Evolutionary conservation across 2,888 invertebrate species (phyloP).

Genomic region (Leucozona laternaria): DNA sequence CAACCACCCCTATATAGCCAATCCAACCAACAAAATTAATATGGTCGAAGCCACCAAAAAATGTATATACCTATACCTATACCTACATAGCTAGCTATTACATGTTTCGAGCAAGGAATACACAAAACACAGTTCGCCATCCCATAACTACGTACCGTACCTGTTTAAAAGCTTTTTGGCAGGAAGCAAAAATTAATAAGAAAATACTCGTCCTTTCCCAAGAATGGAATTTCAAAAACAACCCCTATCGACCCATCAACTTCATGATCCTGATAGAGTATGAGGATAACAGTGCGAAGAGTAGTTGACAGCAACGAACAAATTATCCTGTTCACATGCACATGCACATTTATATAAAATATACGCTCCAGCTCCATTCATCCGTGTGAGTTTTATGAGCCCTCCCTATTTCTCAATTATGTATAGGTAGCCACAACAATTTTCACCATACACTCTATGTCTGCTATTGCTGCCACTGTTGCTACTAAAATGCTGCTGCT

Average conservation of each 20-base stretch:
- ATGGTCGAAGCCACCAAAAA: conserved; percentile 1
- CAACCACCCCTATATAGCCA: neutral
- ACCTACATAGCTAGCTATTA: no score
- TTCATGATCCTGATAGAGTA: conserved; percentile 2
- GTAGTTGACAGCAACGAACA: conserved; percentile 8
- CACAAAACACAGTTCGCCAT: neutral
- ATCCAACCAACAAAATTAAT: conserved; percentile 6
- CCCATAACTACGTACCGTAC: neutral
- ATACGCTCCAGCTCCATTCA: neutral
- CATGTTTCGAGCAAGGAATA: neutral
- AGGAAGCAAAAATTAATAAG: neutral
- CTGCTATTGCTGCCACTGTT: neutral
- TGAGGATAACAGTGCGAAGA: neutral
- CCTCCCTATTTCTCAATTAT: conserved; percentile 9
- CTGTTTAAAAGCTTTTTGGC: conserved; percentile 5
- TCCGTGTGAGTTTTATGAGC: conserved; percentile 7
- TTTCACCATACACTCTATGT: neutral
- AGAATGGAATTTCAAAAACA: conserved; percentile 6
- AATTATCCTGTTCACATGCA: conserved; percentile 13
- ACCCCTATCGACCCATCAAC: neutral
- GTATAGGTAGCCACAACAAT: conserved; percentile 9
- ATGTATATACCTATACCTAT: neutral
- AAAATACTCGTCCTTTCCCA: neutral
- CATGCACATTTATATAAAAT: neutral
- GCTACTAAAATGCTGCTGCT: neutral